Evolutionary conservation across 2,888 invertebrate species (phyloP).

Genomic region (Pyrrhosoma nymphula): DNA sequence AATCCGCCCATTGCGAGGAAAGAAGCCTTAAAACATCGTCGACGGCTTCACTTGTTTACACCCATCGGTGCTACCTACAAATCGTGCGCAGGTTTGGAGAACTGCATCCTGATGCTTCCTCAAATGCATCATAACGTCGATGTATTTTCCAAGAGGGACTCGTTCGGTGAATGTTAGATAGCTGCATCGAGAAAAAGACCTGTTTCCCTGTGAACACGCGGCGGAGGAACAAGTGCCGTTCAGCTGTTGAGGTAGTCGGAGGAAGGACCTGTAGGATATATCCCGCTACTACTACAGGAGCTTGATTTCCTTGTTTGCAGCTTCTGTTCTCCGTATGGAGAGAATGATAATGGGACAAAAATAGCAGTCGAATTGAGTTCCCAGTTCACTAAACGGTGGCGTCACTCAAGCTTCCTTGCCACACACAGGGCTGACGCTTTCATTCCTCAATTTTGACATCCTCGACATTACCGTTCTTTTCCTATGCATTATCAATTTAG

Average conservation of each 20-base stretch:
- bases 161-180: neutral
- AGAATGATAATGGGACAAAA: neutral
- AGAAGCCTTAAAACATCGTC: neutral
- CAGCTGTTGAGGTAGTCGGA: neutral
- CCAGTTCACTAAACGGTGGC: neutral
- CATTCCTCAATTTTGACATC: neutral
- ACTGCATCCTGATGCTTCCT: neutral
- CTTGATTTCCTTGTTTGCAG: neutral
- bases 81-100: neutral
- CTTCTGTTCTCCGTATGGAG: neutral
- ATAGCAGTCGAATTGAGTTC: neutral
- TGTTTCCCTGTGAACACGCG: neutral
- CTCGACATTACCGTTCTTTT: neutral
- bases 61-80: neutral
- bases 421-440: neutral
- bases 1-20: neutral
- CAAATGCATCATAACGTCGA: neutral
- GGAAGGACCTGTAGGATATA: slow-evolving; percentile 29
- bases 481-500: neutral
- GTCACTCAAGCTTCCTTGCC: neutral
- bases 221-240: slow-evolving; percentile 28
- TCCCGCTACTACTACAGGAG: neutral
- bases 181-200: neutral
- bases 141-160: neutral
- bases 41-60: neutral